Evolutionary conservation across 2,113 vertebrate genomes (phyloP).

Genomic region (Prionailurus viverrinus): DNA sequence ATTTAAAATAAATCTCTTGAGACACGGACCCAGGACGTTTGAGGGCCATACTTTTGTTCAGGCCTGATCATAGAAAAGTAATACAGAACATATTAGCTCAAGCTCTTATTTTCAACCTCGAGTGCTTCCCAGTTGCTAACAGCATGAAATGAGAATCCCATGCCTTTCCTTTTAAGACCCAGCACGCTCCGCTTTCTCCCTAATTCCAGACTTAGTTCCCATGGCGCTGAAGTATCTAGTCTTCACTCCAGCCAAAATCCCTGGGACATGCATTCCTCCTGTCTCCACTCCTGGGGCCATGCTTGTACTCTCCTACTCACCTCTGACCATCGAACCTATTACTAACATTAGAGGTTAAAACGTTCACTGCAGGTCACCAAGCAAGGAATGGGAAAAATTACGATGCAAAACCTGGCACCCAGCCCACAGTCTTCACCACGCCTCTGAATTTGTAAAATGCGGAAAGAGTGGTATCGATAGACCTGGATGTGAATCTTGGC

Average conservation of each 20-base stretch:
- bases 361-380: neutral
- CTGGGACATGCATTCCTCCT: neutral
- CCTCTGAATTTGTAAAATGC: neutral
- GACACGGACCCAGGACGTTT: neutral
- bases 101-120: neutral
- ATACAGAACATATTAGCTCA: conserved; percentile 8
- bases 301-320: neutral
- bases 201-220: neutral
- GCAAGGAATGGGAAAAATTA: neutral
- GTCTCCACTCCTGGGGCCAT: neutral
- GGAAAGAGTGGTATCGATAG: neutral
- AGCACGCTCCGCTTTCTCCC: neutral
- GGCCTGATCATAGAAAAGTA: neutral
- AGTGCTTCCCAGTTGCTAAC: neutral
- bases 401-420: neutral
- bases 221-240: neutral
- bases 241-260: neutral
- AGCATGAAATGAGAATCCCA: neutral
- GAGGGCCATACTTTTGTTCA: neutral
- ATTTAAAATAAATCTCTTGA: conserved; percentile 44
- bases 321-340: neutral
- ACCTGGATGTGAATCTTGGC: neutral
- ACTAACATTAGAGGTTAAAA: neutral
- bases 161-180: neutral
- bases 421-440: neutral